Evolutionary conservation across 37 sponge, comb jelly and placozoan genomes (phyloP), one percentile per base, ranked within the genome.

Genomic region (Chondrosia reniformis): DNA sequence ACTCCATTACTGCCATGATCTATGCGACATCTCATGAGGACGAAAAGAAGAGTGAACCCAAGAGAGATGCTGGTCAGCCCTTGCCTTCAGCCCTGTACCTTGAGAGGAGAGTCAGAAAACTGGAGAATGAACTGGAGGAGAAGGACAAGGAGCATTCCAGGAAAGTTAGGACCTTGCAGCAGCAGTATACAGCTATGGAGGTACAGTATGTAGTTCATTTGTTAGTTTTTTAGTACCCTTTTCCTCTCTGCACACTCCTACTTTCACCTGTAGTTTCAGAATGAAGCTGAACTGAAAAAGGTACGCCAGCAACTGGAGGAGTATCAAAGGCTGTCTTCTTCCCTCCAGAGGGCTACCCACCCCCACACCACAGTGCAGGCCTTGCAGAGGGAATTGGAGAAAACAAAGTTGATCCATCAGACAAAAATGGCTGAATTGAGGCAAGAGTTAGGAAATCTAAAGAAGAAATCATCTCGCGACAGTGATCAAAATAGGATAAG

Each of bases 1-100:
- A 91, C 62, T 91, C 92, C 31, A 64, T 91, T 19, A 72, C 92
- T 25, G 92, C 92, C 10, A 75, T 91, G 37, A 87, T 91, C 45
- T 57, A 80, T 30, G 79, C 92, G 42, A 67, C 55, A 31, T 66
- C 56, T 25, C 36, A 37, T 15, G 79, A 41, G 27, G 61, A 25
- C 17, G 79, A 55, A 27, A 67, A 1, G 22, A 45, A 63, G 3
- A 81, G 32, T 3, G 27, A 30, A 66, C 41, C 22, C 28, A 42
- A 40, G 38, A 55, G 42, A 40, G 81, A 33, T 25, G 32, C 21
- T 12, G n/a, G 31, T 21, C 45, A 27, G 12, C 33, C 80, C 12
- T 46, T 78, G n/a, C 31, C 36, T 19, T 64, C 85, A 22, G 25
- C 55, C 31, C 21, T 27, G 22, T 74, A 83, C 38, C 75, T 87